These are phyloP conservation scores for Hoplostethus atlanticus DNA, from an alignment of 2,797 vertebrate genomes.

Conservation along the genomic window DNA sequence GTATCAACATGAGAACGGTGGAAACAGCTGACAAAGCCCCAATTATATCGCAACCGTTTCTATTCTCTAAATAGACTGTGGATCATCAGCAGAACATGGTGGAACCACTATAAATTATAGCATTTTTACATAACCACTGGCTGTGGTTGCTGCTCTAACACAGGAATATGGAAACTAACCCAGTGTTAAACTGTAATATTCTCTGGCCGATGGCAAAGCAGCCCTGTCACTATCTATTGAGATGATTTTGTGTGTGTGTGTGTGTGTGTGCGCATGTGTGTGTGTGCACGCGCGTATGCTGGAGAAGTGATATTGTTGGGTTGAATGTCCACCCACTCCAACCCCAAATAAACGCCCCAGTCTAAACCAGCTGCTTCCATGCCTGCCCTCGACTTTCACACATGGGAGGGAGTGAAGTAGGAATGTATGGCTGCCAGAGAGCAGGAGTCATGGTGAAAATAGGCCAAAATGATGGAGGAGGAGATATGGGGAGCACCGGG, in stretches of 20 bases:
- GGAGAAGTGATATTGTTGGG: conserved; percentile 50
- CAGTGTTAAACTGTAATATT: conserved; percentile 81
- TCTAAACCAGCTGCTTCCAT: conserved; percentile 72
- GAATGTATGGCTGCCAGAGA: conserved; percentile 74
- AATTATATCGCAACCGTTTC: conserved; percentile 81
- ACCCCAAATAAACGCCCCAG: conserved; percentile 74
- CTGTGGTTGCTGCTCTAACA: conserved; percentile 75
- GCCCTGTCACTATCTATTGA: conserved; percentile 78
- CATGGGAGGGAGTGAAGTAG: conserved; percentile 76
- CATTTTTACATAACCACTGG: conserved; percentile 81
- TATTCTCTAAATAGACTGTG: conserved; percentile 82
- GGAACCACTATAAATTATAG: conserved; percentile 80
- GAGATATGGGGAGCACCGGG: conserved; percentile 55
- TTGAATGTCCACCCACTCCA: conserved; percentile 71
- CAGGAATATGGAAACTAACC: conserved; percentile 81
- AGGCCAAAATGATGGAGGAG: conserved; percentile 80
- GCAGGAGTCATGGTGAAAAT: conserved; percentile 79
- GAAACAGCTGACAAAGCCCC: conserved; percentile 83
- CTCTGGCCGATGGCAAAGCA: conserved; percentile 72
- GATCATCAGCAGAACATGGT: conserved; percentile 81
- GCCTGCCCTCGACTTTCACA: conserved; percentile 78
- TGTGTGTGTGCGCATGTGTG: conserved; percentile 27
- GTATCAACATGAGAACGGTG: conserved; percentile 78
- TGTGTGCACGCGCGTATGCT: conserved; percentile 30
- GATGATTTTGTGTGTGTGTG: conserved; percentile 66